Evolutionary conservation across 2,113 vertebrate genomes (phyloP).

Genomic region (Dicentrarchus labrax): DNA sequence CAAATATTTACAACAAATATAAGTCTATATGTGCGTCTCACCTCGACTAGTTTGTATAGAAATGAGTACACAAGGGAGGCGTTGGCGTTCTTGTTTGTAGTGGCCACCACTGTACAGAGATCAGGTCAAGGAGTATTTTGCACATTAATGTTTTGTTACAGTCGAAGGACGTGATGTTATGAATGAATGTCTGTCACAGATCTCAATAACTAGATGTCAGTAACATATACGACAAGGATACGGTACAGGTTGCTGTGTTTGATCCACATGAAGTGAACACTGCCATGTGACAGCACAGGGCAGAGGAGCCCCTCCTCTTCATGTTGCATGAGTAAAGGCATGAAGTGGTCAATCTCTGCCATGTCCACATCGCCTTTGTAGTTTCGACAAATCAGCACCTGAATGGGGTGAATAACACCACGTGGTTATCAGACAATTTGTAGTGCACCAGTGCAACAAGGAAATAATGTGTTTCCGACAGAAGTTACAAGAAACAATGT

Average conservation of each 20-base stretch:
- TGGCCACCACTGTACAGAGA: constrained; percentile 89
- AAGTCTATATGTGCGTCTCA: constrained; percentile 67
- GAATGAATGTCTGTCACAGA: background rate
- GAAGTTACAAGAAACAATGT: no score
- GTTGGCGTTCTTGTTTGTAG: constrained; percentile 93
- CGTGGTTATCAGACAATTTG: background rate
- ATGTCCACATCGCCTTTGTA: constrained; percentile 94
- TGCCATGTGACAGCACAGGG: constrained; percentile 88
- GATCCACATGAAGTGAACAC: constrained; percentile 94
- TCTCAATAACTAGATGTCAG: background rate
- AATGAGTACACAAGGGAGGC: constrained; percentile 93
- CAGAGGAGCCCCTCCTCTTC: constrained; percentile 91
- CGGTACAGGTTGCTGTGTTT: constrained; percentile 95
- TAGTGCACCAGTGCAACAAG: no score
- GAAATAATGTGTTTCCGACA: background rate
- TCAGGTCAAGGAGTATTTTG: constrained; percentile 80
- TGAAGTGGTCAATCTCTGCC: constrained; percentile 92
- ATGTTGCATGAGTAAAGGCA: constrained; percentile 89
- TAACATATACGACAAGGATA: constrained; percentile 83
- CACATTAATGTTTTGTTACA: constrained; percentile 7
- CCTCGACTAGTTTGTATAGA: constrained; percentile 95
- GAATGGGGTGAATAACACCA: background rate
- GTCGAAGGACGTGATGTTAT: background rate
- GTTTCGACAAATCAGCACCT: constrained; percentile 95
- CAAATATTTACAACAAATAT: background rate